Evolutionary conservation across 2,888 invertebrate genomes (phyloP), one percentile per base, ranked within the genome.

Genomic region (Pandemis heparana): DNA sequence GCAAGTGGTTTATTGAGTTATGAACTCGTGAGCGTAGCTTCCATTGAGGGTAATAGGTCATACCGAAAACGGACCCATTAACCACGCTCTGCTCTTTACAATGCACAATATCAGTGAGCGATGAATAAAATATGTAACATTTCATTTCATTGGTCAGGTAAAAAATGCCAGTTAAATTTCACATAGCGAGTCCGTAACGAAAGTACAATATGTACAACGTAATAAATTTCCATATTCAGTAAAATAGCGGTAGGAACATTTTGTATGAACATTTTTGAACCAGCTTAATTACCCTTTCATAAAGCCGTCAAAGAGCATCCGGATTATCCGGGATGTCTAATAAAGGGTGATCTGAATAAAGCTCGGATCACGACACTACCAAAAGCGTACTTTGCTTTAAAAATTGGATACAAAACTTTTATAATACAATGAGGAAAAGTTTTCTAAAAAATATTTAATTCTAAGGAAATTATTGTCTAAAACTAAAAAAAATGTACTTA

Each of bases 321-420:
- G 73, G 73, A 69, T 73, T 48, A 73, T 73, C 73, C 68, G 63
- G 73, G 68, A 46, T 53, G 56, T 68, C 68, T 69, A 69, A 69
- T 73, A 73, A 73, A 68, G 73, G 68, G 16, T 64, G 63, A 64
- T 48, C 53, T 66, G 59, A 48, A 68, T 59, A 63, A 67, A 59
- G 63, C 59, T 62, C 23, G 59, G 68, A 64, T 69, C 63, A 64
- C 48, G 56, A 64, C 72, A 53, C 53, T 62, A 56, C 65, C 51
- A 41, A 23, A 38, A 23, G 39, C 23, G 46, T 38, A 32, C 38
- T 59, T 59, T 59, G 62, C 53, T 63, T 63, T 8, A 12, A 56
- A 23, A 32, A 56, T 9, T 32, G 43, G 10, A 16, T 63, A 63
- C 62, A 41, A 32, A 62, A 39, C 18, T 51, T 38, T 51, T 18